Base-by-base conservation (phyloP, 2,113 vertebrate genomes). In the Sialia sialis region DNA sequence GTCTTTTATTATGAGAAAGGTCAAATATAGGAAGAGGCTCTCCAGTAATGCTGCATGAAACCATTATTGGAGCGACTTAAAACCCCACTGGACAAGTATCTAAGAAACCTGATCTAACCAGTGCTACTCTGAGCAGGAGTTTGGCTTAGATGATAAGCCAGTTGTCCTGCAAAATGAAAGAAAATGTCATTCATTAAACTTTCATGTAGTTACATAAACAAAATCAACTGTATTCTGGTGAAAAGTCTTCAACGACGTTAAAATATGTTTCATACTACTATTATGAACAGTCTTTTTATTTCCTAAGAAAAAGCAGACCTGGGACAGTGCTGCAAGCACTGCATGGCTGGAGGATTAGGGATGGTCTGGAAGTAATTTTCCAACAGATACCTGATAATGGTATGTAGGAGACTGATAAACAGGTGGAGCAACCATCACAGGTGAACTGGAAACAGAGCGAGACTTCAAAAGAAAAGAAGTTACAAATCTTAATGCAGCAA, bases 381-480 rank as follows among this genome's bases (percentile, higher is more conserved):
- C 49, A 87, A 87, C 43, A 94, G 55, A 94, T 98, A 98, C 98
- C 98, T 98, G 98, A 72, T 97, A 98, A 70, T 98, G 97, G 75
- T 98, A 98, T 0, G 97, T 80, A 93, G 98, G 97, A 78, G 98
- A 97, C 74, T 98, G 98, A 95, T 97, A 98, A 84, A 98, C 88
- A 7, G 97, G 97, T 54, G 98, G 97, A 79, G 97, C 93, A 56
- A 98, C 93, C 97, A 98, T 97, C 95, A 98, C 48, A 78, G 98
- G 97, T 36, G 98, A 97, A 96, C 97, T 96, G 94, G 97, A 97
- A 95, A 97, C 81, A 68, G 98, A 96, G 69, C 95, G 95, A 2
- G 96, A 95, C 98, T 98, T 86, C 51, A 92, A 86, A 87, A 84
- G 72, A 87, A 76, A 94, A 77, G 75, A n/a, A 30, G 49, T 89